Evolutionary conservation across 2,797 vertebrate species (phyloP), one percentile per base, ranked within the genome.

Genomic region (Hippocampus kuda): DNA sequence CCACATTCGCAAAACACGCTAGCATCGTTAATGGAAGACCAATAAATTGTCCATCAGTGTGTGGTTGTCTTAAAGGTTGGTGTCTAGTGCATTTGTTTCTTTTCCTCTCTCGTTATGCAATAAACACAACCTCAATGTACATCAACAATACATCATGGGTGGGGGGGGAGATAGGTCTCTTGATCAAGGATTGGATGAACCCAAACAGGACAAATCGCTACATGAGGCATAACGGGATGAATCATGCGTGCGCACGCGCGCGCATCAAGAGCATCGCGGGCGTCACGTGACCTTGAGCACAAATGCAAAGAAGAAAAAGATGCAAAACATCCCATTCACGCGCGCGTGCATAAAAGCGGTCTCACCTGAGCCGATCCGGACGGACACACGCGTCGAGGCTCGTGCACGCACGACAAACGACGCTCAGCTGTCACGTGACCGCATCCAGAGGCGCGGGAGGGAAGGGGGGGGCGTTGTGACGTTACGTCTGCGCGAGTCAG

Each of bases 381-480:
- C 51, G 51, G 51, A 22, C 22, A 11, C 15, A 16, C 12, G n/a
- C 63, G 63, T 48, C 63, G 44, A 48, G 13, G 42, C 30, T 64
- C 62, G 62, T 64, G 62, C 62, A 65, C 44, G 63, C 42, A 22
- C 59, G 16, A 11, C 16, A 49, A 38, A 61, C 38, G 61, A 24
- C 38, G 41, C 13, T 6, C 42, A 65, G 13, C 42, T 65, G 44
- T 65, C 63, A 65, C 63, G 63, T 65, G 63, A 65, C 63, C 24
- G 24, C 44, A 12, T 46, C 62, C 24, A 16, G 42, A 20, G 59
- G 59, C 16, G 59, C 24, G 56, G 26, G 27, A 34, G 16, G 42
- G 24, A 15, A 26, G 5, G 26, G 26, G 26, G n/a, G 5, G 57
- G 34, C 18, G 18, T 6, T 46, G n/a, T 65, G 63, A 65, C 44